These are phyloP conservation scores for Brotula barbata DNA, from an alignment of 2,797 vertebrate species.

Conservation along the genomic window DNA sequence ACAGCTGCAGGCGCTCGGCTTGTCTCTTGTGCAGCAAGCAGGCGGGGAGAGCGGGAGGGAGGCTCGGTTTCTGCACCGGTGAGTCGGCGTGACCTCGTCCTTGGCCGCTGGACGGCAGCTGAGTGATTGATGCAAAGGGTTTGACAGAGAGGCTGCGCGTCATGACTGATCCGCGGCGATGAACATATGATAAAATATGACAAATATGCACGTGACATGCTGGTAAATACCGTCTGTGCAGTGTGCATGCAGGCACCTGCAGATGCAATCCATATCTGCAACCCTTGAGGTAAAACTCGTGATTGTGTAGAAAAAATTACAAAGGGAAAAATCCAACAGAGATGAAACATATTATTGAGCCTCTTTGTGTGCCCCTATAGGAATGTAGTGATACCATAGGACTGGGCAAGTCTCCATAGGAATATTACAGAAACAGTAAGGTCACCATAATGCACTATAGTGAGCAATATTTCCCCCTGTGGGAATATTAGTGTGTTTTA, in stretches of 20 bases:
- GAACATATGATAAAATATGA: neutral
- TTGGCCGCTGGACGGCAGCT: conserved; percentile 46
- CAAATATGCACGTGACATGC: conserved; percentile 41
- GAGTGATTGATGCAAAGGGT: conserved; percentile 42
- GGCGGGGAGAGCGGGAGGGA: neutral
- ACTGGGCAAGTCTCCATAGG: no score
- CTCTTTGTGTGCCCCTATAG: neutral
- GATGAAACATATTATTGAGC: conserved; percentile 10
- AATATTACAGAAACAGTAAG: neutral
- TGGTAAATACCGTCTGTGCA: conserved; percentile 25
- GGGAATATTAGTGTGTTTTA: conserved; percentile 1
- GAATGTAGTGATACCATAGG: no score
- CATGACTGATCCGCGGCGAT: neutral
- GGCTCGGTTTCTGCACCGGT: conserved; percentile 35
- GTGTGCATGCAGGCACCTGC: conserved; percentile 40
- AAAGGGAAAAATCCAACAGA: conserved; percentile 33
- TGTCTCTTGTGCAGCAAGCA: neutral
- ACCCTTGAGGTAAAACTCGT: conserved; percentile 9
- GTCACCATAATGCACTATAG: neutral
- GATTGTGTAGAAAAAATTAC: neutral
- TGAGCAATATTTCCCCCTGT: neutral
- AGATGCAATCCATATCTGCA: conserved; percentile 14
- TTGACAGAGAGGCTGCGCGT: conserved; percentile 31
- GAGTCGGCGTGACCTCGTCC: conserved; percentile 69
- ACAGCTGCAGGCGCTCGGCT: conserved; percentile 30